A percentile compares a stretch with the other conserved stretches of the same genome.
phyloP scores from a whole-genome alignment of 2,888 invertebrate species.

The Tetrapedia diversipes region DNA sequence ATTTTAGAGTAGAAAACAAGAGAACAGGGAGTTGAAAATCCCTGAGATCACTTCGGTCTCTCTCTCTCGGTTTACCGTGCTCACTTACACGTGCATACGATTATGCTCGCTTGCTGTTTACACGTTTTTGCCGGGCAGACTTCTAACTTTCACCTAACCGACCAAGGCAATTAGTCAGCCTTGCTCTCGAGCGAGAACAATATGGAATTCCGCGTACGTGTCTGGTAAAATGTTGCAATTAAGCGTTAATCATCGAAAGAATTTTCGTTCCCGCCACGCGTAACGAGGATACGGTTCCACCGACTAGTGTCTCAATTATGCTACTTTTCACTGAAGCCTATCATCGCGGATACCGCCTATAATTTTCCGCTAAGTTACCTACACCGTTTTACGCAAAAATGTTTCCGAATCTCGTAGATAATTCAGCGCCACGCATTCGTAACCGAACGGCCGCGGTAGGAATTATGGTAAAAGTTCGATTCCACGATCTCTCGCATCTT shows the following conservation, averaged over 20 bases:
- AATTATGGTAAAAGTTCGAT: too few species aligned
- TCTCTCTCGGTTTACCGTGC: neutral
- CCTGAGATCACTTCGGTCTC: too few species aligned
- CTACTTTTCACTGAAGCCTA: neutral
- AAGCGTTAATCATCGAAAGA: neutral
- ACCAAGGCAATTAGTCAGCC: slow-evolving; percentile 12
- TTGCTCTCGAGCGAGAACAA: slow-evolving; percentile 5
- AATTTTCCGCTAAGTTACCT: too few species aligned
- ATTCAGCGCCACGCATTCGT: too few species aligned
- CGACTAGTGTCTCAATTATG: neutral
- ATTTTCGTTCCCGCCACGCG: neutral
- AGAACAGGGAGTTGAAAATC: neutral
- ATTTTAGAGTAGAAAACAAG: too few species aligned
- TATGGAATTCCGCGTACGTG: neutral
- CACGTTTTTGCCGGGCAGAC: neutral
- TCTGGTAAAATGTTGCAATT: neutral
- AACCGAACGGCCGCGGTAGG: too few species aligned
- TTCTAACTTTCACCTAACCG: slow-evolving; percentile 10
- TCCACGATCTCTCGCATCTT: too few species aligned
- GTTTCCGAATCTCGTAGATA: too few species aligned
- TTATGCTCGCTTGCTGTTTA: neutral
- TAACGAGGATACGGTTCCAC: neutral
- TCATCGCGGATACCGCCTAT: too few species aligned
- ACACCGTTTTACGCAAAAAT: too few species aligned
- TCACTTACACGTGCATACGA: neutral